Evolutionary conservation across 2,888 invertebrate species (phyloP), one percentile per base, ranked within the genome.

Genomic region (Bombylius discolor): DNA sequence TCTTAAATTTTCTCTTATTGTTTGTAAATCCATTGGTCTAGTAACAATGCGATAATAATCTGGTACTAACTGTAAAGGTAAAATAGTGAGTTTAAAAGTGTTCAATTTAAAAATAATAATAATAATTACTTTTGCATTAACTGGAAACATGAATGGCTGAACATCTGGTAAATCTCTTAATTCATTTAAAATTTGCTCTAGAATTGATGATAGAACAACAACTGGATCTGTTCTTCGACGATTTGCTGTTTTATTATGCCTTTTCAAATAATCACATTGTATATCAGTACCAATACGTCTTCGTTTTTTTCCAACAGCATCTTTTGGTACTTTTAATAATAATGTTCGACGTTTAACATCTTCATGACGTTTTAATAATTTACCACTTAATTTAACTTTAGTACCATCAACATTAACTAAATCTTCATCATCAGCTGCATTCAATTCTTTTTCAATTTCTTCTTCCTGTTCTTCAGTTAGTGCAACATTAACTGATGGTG

Each of bases 1-100:
- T 0, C 92, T 77, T 23, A 93, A 75, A 69, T 90, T 90, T 64
- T 95, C 96, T 47, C 96, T 78, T 65, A 99, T 96, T 0, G 90
- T 91, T 73, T 97, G 97, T 53, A 99, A 77, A 71, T 99, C 98
- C 93, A 99, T 98, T 0, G 99, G 99, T 56, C 89, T 81, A 49
- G 85, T 83, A 32, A 99, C 83, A 56, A 97, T 91, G 62, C 87
- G 85, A 70, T 94, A 88, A 74, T 99, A 99, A 72, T 98, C 98
- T 0, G 92, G 88, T 8, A 97, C 95, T 65, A 84, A 72, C 85
- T 68, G 34, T 4, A 53, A 46, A 14, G 34, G 31, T 33, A 12
- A 12, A 42, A 51, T 31, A 49, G 13, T 34, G 53, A 53, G 49
- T 42, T 44, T 33, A 32, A 53, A 53, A 32, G 34, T 13, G 14